Evolutionary conservation across 2,113 vertebrate genomes (phyloP).

Genomic region (Promerops cafer): DNA sequence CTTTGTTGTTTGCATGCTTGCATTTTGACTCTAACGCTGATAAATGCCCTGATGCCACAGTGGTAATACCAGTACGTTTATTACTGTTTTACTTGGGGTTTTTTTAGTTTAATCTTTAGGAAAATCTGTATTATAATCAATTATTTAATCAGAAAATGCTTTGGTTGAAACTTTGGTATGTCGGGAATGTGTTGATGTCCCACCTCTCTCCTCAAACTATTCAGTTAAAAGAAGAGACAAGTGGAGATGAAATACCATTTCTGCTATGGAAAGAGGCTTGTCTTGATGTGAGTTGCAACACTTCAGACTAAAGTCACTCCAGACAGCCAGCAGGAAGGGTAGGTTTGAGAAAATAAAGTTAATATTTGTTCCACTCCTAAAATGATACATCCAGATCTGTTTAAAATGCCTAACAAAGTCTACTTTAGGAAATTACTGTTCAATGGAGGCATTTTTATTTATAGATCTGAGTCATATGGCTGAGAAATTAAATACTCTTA

Average conservation of each 20-base stretch:
- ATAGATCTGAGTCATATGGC: neutral
- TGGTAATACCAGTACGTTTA: neutral
- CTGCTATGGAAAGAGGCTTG: conserved; percentile 5
- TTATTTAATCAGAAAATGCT: neutral
- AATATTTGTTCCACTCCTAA: neutral
- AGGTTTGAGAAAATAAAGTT: neutral
- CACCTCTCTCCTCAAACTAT: neutral
- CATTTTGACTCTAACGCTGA: neutral
- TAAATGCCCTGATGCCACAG: neutral
- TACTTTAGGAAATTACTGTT: neutral
- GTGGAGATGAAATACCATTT: conserved; percentile 38
- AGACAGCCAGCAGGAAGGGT: neutral
- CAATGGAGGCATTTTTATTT: neutral
- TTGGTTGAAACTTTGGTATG: neutral
- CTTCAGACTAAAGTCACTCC: neutral
- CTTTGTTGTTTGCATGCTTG: neutral
- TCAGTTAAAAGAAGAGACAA: conserved; percentile 10
- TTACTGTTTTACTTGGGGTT: neutral
- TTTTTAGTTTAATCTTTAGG: neutral
- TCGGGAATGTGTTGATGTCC: neutral
- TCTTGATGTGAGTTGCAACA: neutral
- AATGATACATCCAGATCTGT: neutral
- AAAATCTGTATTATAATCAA: neutral
- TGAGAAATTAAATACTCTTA: neutral
- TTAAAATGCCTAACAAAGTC: neutral